Conservation (phyloP, 1,140 invertebrate species). For the Procambarus clarkii region DNA sequence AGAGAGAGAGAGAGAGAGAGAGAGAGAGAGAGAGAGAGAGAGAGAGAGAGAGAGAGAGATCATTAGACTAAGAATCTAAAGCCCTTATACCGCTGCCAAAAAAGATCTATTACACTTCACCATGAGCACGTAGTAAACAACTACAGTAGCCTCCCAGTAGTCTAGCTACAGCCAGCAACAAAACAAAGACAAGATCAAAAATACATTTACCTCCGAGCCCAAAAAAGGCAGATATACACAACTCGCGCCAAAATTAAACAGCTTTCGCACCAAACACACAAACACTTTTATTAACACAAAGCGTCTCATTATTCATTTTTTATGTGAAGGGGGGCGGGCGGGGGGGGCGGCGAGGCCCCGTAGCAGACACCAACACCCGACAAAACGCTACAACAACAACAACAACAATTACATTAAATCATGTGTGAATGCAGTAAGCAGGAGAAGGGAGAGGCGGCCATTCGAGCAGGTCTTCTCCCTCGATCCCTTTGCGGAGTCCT, state of each 20-base stretch:
- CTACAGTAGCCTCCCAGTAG: too few species aligned
- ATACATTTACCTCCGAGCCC: neutral
- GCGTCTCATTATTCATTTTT: neutral
- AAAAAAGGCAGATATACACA: too few species aligned
- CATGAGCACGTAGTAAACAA: too few species aligned
- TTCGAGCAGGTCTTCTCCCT: neutral
- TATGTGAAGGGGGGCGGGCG: neutral
- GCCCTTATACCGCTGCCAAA: too few species aligned
- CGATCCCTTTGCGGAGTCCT: neutral
- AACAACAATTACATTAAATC: neutral
- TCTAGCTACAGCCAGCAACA: too few species aligned
- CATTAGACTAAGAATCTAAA: too few species aligned
- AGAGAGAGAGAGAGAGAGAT: neutral
- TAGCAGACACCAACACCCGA: neutral
- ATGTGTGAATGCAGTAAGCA: slow-evolving; percentile 6
- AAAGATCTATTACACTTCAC: too few species aligned
- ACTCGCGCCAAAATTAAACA: too few species aligned
- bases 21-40: neutral
- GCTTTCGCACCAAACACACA: neutral
- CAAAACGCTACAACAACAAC: neutral
- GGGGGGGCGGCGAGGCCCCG: neutral
- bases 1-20: neutral
- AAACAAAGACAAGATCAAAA: slow-evolving; percentile 18
- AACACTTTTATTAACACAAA: neutral
- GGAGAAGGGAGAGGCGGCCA: neutral